Evolutionary conservation across 2,113 vertebrate genomes (phyloP).

Genomic region (Periophthalmodon schlosseri): DNA sequence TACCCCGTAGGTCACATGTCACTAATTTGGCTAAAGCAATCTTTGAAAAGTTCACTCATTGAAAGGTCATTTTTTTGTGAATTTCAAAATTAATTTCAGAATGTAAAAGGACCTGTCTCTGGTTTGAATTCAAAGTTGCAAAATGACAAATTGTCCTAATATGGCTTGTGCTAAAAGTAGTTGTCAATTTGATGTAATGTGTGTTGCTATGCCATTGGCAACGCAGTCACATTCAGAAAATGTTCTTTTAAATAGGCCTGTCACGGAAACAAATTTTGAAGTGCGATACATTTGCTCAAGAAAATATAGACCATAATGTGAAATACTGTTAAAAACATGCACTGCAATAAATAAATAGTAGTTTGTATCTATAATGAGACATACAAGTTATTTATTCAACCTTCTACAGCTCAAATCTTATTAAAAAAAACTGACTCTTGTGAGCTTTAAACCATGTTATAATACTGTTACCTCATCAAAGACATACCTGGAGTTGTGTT

Average conservation of each 20-base stretch:
- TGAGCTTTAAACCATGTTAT: too few species aligned
- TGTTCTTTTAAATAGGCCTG: conserved; percentile 1
- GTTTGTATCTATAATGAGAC: too few species aligned
- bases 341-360: too few species aligned
- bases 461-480: too few species aligned
- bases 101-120: not conserved
- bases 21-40: conserved; percentile 8
- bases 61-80: conserved; percentile 10
- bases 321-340: too few species aligned
- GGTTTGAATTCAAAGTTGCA: conserved; percentile 20
- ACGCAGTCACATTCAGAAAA: conserved; percentile 32
- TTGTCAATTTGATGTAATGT: conserved; percentile 25
- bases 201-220: conserved; percentile 29
- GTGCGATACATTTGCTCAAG: too few species aligned
- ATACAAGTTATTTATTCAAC: too few species aligned
- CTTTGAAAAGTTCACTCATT: conserved; percentile 8
- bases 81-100: not conserved
- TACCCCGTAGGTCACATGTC: not conserved
- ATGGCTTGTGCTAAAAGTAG: conserved; percentile 18
- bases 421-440: too few species aligned
- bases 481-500: too few species aligned
- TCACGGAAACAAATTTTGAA: too few species aligned
- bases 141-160: not conserved
- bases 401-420: too few species aligned
- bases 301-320: too few species aligned